Conservation (phyloP, 1,140 invertebrate species). For the Drosophila trapezifrons region DNA sequence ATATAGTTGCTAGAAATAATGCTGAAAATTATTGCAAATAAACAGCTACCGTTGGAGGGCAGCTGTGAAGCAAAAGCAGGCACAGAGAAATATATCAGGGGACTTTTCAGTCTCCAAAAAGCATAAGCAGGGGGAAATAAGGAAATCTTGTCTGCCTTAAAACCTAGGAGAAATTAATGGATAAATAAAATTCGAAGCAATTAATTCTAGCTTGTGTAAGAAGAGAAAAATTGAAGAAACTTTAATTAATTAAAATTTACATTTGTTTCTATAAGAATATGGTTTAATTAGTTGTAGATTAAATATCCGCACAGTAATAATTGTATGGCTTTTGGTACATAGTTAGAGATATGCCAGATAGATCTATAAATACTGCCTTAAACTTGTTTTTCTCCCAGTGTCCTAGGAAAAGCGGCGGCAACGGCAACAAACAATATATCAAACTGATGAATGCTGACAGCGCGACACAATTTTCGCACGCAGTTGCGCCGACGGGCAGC, state of each 20-base stretch:
- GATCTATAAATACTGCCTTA: background rate
- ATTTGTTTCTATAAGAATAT: too few species aligned
- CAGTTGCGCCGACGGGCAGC: constrained; percentile 57
- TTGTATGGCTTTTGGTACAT: background rate
- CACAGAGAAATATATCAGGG: background rate
- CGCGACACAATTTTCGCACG: constrained; percentile 67
- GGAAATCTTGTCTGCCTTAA: background rate
- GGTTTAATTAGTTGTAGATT: background rate
- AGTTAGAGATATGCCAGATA: background rate
- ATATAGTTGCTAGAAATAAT: constrained; percentile 43
- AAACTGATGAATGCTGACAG: constrained; percentile 53
- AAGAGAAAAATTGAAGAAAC: background rate
- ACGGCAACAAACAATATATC: constrained; percentile 63
- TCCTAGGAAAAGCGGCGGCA: constrained; percentile 2
- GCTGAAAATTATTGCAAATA: constrained; percentile 41
- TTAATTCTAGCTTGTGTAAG: background rate
- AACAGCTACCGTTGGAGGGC: constrained; percentile 16
- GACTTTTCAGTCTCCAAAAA: too few species aligned
- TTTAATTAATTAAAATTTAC: too few species aligned
- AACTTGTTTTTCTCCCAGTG: constrained; percentile 6
- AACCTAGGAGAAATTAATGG: too few species aligned
- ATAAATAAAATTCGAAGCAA: too few species aligned
- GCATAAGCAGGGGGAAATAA: background rate
- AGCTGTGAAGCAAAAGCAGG: background rate
- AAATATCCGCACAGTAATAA: too few species aligned